Percentiles rank a stretch among this genome's conserved stretches.
Evolutionary conservation across 2,797 vertebrate genomes (phyloP).

Genomic region (Pitangus sulphuratus): DNA sequence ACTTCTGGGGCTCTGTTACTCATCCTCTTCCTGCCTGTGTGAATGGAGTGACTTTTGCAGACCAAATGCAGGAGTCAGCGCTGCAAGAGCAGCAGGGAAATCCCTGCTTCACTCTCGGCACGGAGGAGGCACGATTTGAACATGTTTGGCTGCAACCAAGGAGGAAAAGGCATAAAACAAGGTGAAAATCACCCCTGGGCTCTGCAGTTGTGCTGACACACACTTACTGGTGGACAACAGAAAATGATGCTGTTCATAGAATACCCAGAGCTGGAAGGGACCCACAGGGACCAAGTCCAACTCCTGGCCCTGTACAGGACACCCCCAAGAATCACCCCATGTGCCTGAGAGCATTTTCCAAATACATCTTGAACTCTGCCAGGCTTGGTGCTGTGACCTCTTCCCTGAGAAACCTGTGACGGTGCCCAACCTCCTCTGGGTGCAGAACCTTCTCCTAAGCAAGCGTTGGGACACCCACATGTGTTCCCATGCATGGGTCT

Average conservation of each 20-base stretch:
- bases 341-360: not conserved
- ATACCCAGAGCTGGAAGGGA: not conserved
- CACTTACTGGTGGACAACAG: fast-evolving
- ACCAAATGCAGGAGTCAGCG: conserved; percentile 22
- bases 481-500: fast-evolving
- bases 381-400: not conserved
- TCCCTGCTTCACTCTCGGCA: not conserved
- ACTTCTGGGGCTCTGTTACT: conserved; percentile 31
- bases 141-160: not conserved
- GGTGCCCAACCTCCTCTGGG: not conserved
- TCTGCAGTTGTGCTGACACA: not conserved
- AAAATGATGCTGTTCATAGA: not conserved
- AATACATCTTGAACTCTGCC: not conserved
- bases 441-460: not conserved
- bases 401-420: not conserved
- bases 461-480: not conserved
- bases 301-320: not conserved
- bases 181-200: not conserved
- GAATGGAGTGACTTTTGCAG: conserved; percentile 11
- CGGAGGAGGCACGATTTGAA: not conserved
- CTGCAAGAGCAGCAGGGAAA: not conserved
- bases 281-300: not conserved
- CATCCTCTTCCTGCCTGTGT: conserved; percentile 40
- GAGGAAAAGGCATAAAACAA: not conserved
- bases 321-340: fast-evolving